A percentile compares a stretch with the other conserved stretches of the same genome.
Evolutionary conservation across 1,140 invertebrate species (phyloP).

Genomic region (Pachyrhynchus sulphureomaculatus): DNA sequence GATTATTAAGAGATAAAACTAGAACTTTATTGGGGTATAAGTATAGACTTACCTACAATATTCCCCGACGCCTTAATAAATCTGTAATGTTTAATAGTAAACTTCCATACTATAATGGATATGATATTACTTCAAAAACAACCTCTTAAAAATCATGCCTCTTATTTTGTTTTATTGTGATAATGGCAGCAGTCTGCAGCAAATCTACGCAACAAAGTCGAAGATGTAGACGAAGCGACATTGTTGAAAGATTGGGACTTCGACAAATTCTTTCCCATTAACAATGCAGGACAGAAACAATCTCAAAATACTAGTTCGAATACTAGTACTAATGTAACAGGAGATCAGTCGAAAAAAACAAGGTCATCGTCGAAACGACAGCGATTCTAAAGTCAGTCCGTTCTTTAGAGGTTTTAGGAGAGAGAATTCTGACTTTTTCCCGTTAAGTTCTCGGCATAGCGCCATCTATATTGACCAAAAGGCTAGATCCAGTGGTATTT

Average conservation of each 20-base stretch:
- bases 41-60: no score
- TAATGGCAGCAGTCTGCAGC: conserved; percentile 48
- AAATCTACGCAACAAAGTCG: conserved; percentile 42
- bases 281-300: conserved; percentile 50
- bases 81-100: no score
- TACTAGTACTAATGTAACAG: conserved; percentile 52
- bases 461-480: conserved; percentile 62
- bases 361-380: conserved; percentile 64
- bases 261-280: conserved; percentile 73
- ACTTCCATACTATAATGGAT: no score
- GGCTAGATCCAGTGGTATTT: conserved; percentile 62
- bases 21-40: no score
- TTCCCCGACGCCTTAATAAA: no score
- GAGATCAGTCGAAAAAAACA: conserved; percentile 49
- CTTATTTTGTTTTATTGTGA: conserved; percentile 9
- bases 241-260: conserved; percentile 82
- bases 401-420: conserved; percentile 76
- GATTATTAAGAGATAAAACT: no score
- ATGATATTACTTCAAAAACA: conserved; percentile 12
- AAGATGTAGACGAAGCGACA: conserved; percentile 68
- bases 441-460: conserved; percentile 68
- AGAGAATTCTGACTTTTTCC: conserved; percentile 80
- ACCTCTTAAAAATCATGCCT: not conserved
- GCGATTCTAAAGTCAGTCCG: conserved; percentile 66
- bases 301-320: conserved; percentile 42